Evolutionary conservation across 2,797 vertebrate species (phyloP), one percentile per base, ranked within the genome.

Genomic region (Bufotes viridis): DNA sequence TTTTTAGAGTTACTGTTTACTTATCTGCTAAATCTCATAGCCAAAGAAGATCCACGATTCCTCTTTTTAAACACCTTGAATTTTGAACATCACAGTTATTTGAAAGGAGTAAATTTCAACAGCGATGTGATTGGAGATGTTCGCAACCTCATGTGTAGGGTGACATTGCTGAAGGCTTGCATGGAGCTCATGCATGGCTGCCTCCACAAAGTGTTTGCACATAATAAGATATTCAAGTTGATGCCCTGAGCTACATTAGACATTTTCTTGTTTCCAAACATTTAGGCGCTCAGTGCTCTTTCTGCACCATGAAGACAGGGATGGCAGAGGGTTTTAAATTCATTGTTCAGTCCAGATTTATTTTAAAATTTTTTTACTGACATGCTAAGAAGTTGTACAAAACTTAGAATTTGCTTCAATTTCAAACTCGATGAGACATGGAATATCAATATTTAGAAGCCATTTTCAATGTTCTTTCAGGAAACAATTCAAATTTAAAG

Each of bases 191-290:
- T 17, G n/a, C 81, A 82, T 26, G 63, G 63, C 63, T 82, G 81
- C 11, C n/a, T 82, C 49, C 26, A n/a, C 11, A 1, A 26, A 55
- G 61, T 82, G 63, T 65, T 65, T 53, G 22, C 81, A 82, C 61
- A 82, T 24, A 29, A 49, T 82, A 51, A 49, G 34, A 81, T 81
- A 65, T 82, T 70, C 70, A 17, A 70, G 61, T 81, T 8, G n/a
- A 69, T 24, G 81, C 81, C 63, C n/a, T 55, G 63, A 82, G 81
- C 81, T 55, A 69, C 24, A 69, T 12, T 15, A 57, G 81, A 82
- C 81, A 82, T 82, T 82, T 82, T 18, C 49, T 26, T 67, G 72
- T 53, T 82, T 65, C 63, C 15, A 69, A 69, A 51, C 80, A 82
- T 67, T 81, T 65, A 51, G 20, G 24, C 4, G 53, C 34, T 22